phyloP scores from a whole-genome alignment of 1,140 invertebrate species.

The Vollenhovia emeryi region DNA sequence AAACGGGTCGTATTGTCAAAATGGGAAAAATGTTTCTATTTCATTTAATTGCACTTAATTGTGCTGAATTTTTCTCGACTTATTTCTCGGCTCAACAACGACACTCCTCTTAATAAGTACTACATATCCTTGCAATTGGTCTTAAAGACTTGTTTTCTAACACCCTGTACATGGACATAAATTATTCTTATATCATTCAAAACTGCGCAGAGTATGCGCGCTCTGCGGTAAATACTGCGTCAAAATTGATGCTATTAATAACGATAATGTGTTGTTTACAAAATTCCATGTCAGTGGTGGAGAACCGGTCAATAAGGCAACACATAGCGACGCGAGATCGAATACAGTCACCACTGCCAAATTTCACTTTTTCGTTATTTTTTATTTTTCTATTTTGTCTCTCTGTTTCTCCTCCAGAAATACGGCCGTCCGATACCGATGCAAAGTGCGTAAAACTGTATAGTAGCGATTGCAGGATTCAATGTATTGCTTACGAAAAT shows the following conservation, averaged over 20 bases:
- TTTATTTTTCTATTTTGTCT: background rate
- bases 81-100: background rate
- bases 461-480: background rate
- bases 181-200: constrained; percentile 25
- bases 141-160: background rate
- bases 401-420: background rate
- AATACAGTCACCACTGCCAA: background rate
- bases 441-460: background rate
- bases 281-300: background rate
- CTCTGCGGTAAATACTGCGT: constrained; percentile 29
- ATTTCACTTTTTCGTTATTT: background rate
- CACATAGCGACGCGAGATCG: background rate
- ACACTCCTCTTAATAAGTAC: background rate
- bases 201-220: background rate
- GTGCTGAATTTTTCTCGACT: background rate
- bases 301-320: constrained; percentile 1
- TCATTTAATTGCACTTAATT: background rate
- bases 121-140: background rate
- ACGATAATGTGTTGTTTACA: constrained; percentile 12
- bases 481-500: background rate
- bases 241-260: constrained; percentile 44
- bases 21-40: background rate
- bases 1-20: background rate
- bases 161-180: background rate
- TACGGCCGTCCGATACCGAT: background rate